Conservation (phyloP, 2,888 invertebrate genomes). For the Amblyjoppa fuscipennis region DNA sequence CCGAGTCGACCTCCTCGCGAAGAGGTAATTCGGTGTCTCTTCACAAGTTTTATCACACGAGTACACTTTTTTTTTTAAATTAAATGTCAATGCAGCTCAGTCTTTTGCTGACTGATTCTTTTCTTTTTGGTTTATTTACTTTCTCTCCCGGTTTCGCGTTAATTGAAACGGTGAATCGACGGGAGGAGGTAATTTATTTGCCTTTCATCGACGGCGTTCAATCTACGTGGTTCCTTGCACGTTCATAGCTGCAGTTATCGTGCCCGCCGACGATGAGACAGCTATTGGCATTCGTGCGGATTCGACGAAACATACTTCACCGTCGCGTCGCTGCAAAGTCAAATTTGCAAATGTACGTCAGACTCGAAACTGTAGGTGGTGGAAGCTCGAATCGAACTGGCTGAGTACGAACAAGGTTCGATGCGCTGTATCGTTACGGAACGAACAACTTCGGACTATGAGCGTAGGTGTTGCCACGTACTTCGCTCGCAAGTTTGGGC, state of each 20-base stretch:
- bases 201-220: neutral
- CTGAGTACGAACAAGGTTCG: slow-evolving; percentile 28
- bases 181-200: neutral
- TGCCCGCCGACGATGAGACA: slow-evolving; percentile 2
- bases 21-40: neutral
- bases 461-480: neutral
- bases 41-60: neutral
- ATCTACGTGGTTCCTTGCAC: neutral
- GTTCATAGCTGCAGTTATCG: neutral
- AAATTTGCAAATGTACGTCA: neutral
- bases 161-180: neutral
- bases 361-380: slow-evolving; percentile 2
- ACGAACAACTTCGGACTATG: slow-evolving; percentile 1
- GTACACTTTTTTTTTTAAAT: neutral
- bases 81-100: neutral
- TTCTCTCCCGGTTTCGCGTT: neutral
- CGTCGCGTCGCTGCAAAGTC: neutral
- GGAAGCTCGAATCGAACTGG: slow-evolving; percentile 1
- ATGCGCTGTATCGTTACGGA: neutral
- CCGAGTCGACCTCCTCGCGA: neutral
- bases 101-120: neutral
- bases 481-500: neutral
- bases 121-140: neutral
- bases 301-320: neutral
- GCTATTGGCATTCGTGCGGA: neutral